Evolutionary conservation across 2,113 vertebrate species (phyloP), one percentile per base, ranked within the genome.

Genomic region (Irena cyanogastra): DNA sequence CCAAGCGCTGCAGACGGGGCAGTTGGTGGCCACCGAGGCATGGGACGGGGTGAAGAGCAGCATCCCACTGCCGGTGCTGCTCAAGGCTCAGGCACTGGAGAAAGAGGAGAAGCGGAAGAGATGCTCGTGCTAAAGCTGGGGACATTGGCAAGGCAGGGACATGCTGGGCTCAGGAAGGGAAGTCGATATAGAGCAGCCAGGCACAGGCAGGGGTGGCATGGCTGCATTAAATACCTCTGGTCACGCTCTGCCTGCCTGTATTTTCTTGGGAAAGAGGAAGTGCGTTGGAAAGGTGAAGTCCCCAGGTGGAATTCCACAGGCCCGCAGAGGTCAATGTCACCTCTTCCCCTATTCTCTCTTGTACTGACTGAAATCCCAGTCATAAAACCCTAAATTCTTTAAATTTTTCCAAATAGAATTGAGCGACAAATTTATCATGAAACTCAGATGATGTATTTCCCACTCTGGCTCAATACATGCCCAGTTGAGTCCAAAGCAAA

Each of bases 11-110:
- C 92, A 96, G 84, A 97, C 90, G 0, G 98, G 98, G 17, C 82
- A 96, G 66, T 89, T 98, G 80, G 90, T 95, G 33, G 78, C 98
- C 64, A 94, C 88, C 4, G 97, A 98, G 47, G 97, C 97, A 0
- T 98, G 98, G 98, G 98, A 98, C 0, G 98, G 98, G 21, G 96
- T 98, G 59, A 99, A 98, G 95, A 98, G 98, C 52, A 88, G 35
- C 24, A 7, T 76, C 92, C 97, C 60, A 2, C 66, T 83, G 30
- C 83, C 75, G 0, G 12, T 11, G 0, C 23, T 47, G 5, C n/a
- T 74, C 27, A 86, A 93, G 45, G 72, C 23, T 47, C 45, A n/a
- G 42, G 33, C 0, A 14, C 20, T 15, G 2, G 72, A 37, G 42
- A 71, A 85, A 49, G 68, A 77, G 16, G 86, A 91, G 64, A 90